Base-by-base conservation (phyloP, 1,140 invertebrate species). In the Drosophila littoralis region DNA sequence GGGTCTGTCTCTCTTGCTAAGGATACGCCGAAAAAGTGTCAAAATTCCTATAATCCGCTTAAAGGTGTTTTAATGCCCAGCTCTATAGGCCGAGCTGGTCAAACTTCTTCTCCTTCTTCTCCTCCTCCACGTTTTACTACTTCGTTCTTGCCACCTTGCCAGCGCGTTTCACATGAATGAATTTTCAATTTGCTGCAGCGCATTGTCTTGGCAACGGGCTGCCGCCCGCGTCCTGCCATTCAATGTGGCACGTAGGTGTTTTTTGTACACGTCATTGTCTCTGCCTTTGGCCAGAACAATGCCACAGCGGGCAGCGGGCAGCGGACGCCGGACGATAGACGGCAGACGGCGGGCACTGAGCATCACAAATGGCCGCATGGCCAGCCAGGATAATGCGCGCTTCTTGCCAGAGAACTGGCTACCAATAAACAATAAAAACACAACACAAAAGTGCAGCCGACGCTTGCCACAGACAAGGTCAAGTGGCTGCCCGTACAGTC, bases 41-140 rank as follows among this genome's bases (percentile, higher is more conserved):
- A 89, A 89, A 89, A 89, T 84, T 89, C 84, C 66, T 81, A 83
- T 89, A 89, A 89, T 89, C 84, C 84, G 81, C 84, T 89, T 89
- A 84, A 84, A 89, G 84, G 84, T 88, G 84, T 88, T 88, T 88
- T 88, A 88, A 88, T 88, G 84, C 83, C 77, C 77, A 54, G 42
- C 60, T 59, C 57, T 46, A 9, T 4, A 59, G 57, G 13, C 57
- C 57, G 36, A 59, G 69, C 43, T 54, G 67, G 52, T 70, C 67
- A 68, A 63, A 48, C 73, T 59, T 70, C 59, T 40, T 75, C 69
- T 59, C 61, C 58, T 63, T 28, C 77, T 32, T 13, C 48, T 59
- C 22, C 6, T 15, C 2, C 61, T 64, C 54, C 40, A 10, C 9
- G 12, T 50, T 32, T n/a, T 28, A 13, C 33, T 2, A 12, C 51